Conservation (phyloP, 35 echinoderm and acorn worm species). For the Amphiura filiformis region DNA sequence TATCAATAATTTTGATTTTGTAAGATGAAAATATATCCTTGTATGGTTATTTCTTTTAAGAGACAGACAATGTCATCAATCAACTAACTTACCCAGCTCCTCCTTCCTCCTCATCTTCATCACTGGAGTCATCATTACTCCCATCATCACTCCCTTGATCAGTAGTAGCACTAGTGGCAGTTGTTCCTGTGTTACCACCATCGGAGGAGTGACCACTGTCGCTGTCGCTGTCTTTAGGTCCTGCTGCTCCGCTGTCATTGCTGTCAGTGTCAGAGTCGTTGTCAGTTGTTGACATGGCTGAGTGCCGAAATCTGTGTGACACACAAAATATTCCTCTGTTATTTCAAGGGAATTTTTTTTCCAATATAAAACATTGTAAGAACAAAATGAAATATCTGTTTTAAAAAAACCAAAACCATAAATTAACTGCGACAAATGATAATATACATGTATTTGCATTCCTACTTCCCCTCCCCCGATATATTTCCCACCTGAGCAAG, state of each 20-base stretch:
- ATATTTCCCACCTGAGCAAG: no score
- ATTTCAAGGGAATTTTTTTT: no score
- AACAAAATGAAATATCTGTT: no score
- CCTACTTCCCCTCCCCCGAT: no score
- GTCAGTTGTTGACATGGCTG: conserved; percentile 47
- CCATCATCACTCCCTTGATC: conserved; percentile 43
- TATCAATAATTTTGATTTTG: neutral
- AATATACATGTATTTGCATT: no score
- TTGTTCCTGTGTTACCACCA: conserved; percentile 37
- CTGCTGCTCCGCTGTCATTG: conserved; percentile 63
- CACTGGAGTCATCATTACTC: conserved; percentile 31
- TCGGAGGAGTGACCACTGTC: conserved; percentile 85
- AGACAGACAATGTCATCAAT: neutral
- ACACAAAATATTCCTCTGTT: no score
- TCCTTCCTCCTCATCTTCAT: conserved; percentile 41
- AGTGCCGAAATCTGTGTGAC: no score
- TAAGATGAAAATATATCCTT: neutral
- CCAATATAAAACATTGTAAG: no score
- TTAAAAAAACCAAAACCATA: no score
- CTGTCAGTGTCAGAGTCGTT: conserved; percentile 71
- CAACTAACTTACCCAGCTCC: conserved; percentile 38
- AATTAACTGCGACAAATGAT: no score
- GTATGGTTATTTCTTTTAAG: neutral
- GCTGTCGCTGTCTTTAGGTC: conserved; percentile 52
- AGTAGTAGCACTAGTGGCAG: conserved; percentile 17